A percentile compares a stretch with the other conserved stretches of the same genome.
Conservation (phyloP, 2,888 invertebrate species). For the Lucinisca nassula region DNA sequence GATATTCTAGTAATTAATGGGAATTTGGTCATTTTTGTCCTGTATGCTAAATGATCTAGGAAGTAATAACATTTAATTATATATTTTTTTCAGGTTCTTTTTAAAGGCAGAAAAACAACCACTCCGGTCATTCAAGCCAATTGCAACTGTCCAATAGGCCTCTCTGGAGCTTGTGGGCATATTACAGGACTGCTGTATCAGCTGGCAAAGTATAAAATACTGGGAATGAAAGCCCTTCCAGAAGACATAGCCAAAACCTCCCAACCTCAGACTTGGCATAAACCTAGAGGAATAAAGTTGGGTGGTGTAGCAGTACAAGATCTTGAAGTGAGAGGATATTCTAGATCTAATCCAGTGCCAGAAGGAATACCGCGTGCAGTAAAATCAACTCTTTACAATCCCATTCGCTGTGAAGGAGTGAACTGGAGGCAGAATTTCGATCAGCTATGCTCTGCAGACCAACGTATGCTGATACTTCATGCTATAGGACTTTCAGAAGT, state of each 20-base stretch:
- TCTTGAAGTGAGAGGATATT: not conserved
- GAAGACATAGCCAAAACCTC: not conserved
- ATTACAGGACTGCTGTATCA: not conserved
- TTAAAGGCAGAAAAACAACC: not conserved
- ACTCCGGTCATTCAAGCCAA: not conserved
- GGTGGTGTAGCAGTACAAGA: not conserved
- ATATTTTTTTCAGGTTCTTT: not conserved
- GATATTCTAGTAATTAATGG: not conserved
- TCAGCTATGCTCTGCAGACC: not conserved
- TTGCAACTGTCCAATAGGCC: not conserved
- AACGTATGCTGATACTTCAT: not conserved
- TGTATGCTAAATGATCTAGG: not conserved
- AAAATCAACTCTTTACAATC: conserved; percentile 18
- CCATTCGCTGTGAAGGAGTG: not conserved
- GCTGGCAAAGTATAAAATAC: not conserved
- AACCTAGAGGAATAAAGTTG: not conserved
- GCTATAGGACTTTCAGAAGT: not conserved
- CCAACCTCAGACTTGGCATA: not conserved
- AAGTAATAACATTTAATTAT: not conserved
- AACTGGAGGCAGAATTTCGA: not conserved
- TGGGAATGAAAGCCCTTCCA: not conserved
- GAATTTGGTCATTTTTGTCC: not conserved
- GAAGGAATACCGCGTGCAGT: not conserved
- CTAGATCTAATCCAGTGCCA: not conserved
- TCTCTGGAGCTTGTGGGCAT: not conserved